Percentiles rank a stretch among this genome's conserved stretches.
These are phyloP conservation scores for Hydra vulgaris DNA, from an alignment of 30 jellyfish, hydroid and myxozoan genomes.

Conservation along the genomic window DNA sequence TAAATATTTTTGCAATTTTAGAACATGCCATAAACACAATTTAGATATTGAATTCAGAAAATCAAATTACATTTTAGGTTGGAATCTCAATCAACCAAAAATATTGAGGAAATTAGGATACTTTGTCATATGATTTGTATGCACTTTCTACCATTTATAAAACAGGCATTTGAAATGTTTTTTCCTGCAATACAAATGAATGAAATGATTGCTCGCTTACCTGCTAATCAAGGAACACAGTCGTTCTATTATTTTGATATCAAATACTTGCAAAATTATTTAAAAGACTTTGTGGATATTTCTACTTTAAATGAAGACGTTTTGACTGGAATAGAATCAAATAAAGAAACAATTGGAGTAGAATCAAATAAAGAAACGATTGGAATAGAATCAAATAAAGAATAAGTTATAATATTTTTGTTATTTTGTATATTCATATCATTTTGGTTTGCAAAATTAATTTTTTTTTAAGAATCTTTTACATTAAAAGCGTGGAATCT, in stretches of 20 bases:
- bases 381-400: too few relatives aligned
- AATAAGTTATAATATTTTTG: too few relatives aligned
- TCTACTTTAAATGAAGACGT: background rate
- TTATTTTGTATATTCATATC: too few relatives aligned
- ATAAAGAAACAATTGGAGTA: too few relatives aligned
- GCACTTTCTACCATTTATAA: conserved; percentile 17
- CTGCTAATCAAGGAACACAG: background rate
- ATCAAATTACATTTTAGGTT: background rate
- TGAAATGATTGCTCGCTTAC: conserved; percentile 30
- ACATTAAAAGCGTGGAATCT: too few relatives aligned
- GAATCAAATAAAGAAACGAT: too few relatives aligned
- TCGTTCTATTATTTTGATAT: background rate
- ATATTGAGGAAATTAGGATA: conserved; percentile 2
- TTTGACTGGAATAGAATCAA: background rate
- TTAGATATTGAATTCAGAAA: background rate
- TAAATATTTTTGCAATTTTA: too few relatives aligned
- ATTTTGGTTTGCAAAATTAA: too few relatives aligned
- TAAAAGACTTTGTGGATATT: conserved; percentile 2
- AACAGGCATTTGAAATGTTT: conserved; percentile 15
- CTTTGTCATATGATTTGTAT: conserved; percentile 10
- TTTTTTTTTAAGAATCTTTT: too few relatives aligned
- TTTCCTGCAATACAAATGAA: background rate
- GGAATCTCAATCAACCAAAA: conserved; percentile 24
- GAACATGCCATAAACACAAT: too few relatives aligned
- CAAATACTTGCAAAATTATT: background rate